phyloP scores from a whole-genome alignment of 2,113 vertebrate genomes.

The Catharus fuscescens region DNA sequence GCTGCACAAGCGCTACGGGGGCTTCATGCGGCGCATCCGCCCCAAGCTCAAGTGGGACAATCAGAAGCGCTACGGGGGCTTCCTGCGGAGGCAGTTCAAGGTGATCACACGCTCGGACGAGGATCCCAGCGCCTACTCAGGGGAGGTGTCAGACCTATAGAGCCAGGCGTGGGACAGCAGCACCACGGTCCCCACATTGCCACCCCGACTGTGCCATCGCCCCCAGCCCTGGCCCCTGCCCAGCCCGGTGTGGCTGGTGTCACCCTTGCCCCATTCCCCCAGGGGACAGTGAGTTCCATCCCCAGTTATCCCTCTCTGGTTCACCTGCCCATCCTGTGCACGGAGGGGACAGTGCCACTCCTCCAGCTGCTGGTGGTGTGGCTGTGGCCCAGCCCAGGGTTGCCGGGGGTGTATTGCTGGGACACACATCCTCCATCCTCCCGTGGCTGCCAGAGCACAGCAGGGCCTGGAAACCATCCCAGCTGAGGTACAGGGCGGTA shows the following conservation, averaged over 20 bases:
- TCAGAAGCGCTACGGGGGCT: slow-evolving; percentile 93
- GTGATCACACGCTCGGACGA: slow-evolving; percentile 86
- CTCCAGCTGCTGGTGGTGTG: fast-evolving
- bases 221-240: not conserved
- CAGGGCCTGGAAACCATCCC: not conserved
- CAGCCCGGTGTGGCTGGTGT: fast-evolving
- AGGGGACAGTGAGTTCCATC: not conserved
- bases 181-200: not conserved
- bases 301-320: not conserved
- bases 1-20: slow-evolving; percentile 95
- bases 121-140: slow-evolving; percentile 80
- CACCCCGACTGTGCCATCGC: not conserved
- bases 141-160: slow-evolving; percentile 79
- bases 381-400: not conserved
- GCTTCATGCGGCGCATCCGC: slow-evolving; percentile 93
- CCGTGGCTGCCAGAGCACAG: fast-evolving
- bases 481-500: not conserved
- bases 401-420: not conserved
- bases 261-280: not conserved
- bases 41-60: slow-evolving; percentile 96
- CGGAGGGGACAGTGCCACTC: not conserved
- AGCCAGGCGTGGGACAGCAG: not conserved
- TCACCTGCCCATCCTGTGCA: not conserved
- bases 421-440: not conserved
- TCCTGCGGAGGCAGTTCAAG: slow-evolving; percentile 94